These are phyloP conservation scores for Drosophila ezoana DNA, from an alignment of 2,888 invertebrate genomes.

Conservation along the genomic window DNA sequence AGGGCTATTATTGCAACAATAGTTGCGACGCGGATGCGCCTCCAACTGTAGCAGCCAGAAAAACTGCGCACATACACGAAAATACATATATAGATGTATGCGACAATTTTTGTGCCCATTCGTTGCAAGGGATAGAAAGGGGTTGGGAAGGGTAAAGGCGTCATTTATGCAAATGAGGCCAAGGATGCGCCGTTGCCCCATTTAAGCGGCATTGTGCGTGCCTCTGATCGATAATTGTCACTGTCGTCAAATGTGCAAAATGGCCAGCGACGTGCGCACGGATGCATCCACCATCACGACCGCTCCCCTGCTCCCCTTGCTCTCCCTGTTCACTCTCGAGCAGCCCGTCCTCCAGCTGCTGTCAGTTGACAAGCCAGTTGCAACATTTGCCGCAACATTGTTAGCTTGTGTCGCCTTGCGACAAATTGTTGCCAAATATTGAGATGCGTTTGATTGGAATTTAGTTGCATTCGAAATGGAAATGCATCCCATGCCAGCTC, in stretches of 20 bases:
- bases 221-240: conserved; percentile 76
- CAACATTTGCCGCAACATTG: conserved; percentile 49
- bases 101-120: conserved; percentile 33
- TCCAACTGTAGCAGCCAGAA: conserved; percentile 15
- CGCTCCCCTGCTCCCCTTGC: too few species aligned
- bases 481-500: conserved; percentile 2
- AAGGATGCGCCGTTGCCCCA: conserved; percentile 68
- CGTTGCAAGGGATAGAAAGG: neutral
- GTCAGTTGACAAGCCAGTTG: conserved; percentile 19
- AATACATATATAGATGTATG: conserved; percentile 14
- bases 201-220: conserved; percentile 73
- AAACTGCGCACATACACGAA: conserved; percentile 7
- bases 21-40: conserved; percentile 45
- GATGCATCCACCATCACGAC: neutral
- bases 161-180: conserved; percentile 78
- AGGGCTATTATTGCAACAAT: conserved; percentile 74
- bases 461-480: conserved; percentile 38
- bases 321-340: too few species aligned
- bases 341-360: neutral
- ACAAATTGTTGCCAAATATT: conserved; percentile 64
- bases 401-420: conserved; percentile 23
- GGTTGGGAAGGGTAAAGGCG: conserved; percentile 16
- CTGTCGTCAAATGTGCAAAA: conserved; percentile 60
- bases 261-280: conserved; percentile 50
- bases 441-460: conserved; percentile 56